Evolutionary conservation across 2,888 invertebrate species (phyloP).

Genomic region (Diaperis boleti): DNA sequence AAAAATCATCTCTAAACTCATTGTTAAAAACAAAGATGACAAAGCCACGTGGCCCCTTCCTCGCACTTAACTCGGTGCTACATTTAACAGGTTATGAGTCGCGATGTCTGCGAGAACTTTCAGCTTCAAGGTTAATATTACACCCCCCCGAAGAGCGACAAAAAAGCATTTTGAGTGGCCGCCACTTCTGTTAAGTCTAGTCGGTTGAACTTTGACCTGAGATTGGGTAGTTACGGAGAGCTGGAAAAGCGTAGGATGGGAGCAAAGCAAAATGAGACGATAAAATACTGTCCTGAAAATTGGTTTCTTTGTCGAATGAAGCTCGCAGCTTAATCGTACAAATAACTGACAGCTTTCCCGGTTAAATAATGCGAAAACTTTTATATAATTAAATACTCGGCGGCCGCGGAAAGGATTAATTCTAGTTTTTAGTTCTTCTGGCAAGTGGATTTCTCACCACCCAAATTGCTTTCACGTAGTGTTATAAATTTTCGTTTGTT

Average conservation of each 20-base stretch:
- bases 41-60: background rate
- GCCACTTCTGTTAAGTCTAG: constrained; percentile 34
- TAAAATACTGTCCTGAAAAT: constrained; percentile 38
- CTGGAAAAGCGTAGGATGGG: constrained; percentile 30
- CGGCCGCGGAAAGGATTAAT: constrained; percentile 30
- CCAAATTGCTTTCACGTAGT: constrained; percentile 27
- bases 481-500: constrained; percentile 23
- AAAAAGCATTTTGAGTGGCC: constrained; percentile 27
- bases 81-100: background rate
- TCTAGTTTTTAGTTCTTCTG: constrained; percentile 35
- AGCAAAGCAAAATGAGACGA: constrained; percentile 37
- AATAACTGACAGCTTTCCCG: constrained; percentile 36
- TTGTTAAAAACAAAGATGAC: no score
- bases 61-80: background rate
- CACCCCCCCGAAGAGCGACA: constrained; percentile 3
- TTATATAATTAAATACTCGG: constrained; percentile 36
- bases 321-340: constrained; percentile 34
- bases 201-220: constrained; percentile 40
- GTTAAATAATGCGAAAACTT: constrained; percentile 38
- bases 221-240: constrained; percentile 24
- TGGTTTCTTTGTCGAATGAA: constrained; percentile 35
- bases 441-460: constrained; percentile 27
- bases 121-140: constrained; percentile 5
- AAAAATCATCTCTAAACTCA: no score
- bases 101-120: constrained; percentile 1